Evolutionary conservation across 2,888 invertebrate species (phyloP).

Genomic region (Trimorus sp.): DNA sequence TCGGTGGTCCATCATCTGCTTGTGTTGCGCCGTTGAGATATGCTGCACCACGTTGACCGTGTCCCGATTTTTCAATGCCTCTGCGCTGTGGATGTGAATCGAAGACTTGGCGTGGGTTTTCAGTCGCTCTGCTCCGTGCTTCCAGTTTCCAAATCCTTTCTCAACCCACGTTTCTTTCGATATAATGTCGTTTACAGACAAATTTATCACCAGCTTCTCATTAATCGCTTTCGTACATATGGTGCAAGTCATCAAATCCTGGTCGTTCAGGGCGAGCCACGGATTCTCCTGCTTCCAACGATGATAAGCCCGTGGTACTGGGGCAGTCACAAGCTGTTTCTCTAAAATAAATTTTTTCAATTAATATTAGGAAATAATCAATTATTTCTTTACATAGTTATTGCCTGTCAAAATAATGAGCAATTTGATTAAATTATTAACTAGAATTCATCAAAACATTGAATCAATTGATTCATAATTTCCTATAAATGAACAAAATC

Average conservation of each 20-base stretch:
- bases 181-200: conserved; percentile 7
- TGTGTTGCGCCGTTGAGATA: conserved; percentile 52
- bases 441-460: background rate
- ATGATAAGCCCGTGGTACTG: conserved; percentile 5
- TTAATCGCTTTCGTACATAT: conserved; percentile 28
- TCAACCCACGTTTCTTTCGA: conserved; percentile 41
- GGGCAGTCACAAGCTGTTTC: background rate
- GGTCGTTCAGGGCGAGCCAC: conserved; percentile 24
- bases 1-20: conserved; percentile 62
- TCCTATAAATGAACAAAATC: too few relatives aligned
- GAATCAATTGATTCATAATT: too few relatives aligned
- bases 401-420: background rate
- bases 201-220: conserved; percentile 14
- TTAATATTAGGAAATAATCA: background rate
- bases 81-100: conserved; percentile 50
- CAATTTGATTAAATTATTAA: conserved; percentile 11
- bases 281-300: conserved; percentile 30
- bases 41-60: conserved; percentile 59
- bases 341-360: background rate
- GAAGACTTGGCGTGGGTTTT: conserved; percentile 58
- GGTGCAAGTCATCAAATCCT: conserved; percentile 19
- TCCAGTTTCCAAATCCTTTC: conserved; percentile 61
- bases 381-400: background rate
- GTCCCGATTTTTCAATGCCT: conserved; percentile 40
- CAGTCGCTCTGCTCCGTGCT: conserved; percentile 63